These are phyloP conservation scores for Diarsia dahlii DNA, from an alignment of 2,888 invertebrate genomes.

Conservation along the genomic window DNA sequence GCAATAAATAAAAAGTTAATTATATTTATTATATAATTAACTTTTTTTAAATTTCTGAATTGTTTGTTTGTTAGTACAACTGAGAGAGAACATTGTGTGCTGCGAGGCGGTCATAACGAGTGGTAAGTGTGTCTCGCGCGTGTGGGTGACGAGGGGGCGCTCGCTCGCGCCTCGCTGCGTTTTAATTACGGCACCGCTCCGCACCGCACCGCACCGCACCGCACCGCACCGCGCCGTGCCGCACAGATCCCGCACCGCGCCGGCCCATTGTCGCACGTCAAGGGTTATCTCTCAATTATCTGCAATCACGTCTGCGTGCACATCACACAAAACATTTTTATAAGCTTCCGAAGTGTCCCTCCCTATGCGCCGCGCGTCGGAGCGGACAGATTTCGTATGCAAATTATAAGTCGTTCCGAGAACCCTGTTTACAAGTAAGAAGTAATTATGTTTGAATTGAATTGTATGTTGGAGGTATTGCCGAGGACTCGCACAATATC, in stretches of 20 bases:
- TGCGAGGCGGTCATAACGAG: conserved; percentile 34
- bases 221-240: background rate
- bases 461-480: too few relatives aligned
- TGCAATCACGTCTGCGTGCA: conserved; percentile 41
- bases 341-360: conserved; percentile 12
- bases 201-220: background rate
- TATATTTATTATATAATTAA: too few relatives aligned
- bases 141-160: conserved; percentile 65
- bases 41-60: conserved; percentile 2
- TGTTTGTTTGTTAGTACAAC: conserved; percentile 15
- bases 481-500: too few relatives aligned
- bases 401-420: conserved; percentile 27
- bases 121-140: conserved; percentile 39
- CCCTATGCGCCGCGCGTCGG: background rate
- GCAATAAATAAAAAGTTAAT: background rate
- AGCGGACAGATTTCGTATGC: conserved; percentile 34
- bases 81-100: conserved; percentile 22
- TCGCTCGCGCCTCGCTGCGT: conserved; percentile 71
- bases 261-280: conserved; percentile 30
- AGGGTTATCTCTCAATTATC: conserved; percentile 66
- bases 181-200: conserved; percentile 70
- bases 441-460: conserved; percentile 2
- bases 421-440: conserved; percentile 2
- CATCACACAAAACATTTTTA: conserved; percentile 46
- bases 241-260: background rate